phyloP scores from a whole-genome alignment of 2,113 vertebrate genomes.

The Pelobates fuscus region DNA sequence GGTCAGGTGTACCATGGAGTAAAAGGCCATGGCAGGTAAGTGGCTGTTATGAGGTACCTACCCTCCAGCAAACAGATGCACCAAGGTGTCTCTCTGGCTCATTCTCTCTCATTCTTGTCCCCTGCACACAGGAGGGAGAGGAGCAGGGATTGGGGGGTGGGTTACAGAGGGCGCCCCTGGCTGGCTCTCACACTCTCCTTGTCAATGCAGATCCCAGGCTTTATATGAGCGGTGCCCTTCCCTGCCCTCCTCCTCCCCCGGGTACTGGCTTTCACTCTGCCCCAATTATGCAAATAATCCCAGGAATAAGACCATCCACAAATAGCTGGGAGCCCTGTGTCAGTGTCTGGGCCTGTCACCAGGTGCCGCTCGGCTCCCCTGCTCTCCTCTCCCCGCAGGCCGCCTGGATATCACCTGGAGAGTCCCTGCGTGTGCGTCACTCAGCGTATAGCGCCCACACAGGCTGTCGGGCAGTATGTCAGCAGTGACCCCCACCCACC shows the following conservation, averaged over 20 bases:
- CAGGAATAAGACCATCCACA: neutral
- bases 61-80: slow-evolving; percentile 96
- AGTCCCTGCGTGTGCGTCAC: too few relatives aligned
- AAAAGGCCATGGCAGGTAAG: too few relatives aligned
- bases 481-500: neutral
- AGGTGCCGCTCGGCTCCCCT: neutral
- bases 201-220: neutral
- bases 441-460: slow-evolving; percentile 16
- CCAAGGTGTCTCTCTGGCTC: slow-evolving; percentile 92
- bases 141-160: slow-evolving; percentile 15
- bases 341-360: slow-evolving; percentile 17
- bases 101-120: slow-evolving; percentile 83
- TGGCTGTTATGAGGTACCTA: slow-evolving; percentile 71
- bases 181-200: neutral
- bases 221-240: neutral
- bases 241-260: neutral
- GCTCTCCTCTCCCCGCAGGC: too few relatives aligned
- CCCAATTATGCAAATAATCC: neutral
- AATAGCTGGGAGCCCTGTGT: neutral
- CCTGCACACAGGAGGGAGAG: slow-evolving; percentile 54
- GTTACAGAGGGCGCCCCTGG: neutral
- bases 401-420: too few relatives aligned
- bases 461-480: neutral
- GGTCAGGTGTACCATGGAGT: too few relatives aligned
- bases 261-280: neutral